Evolutionary conservation across 1,140 invertebrate genomes (phyloP).

Genomic region (Leptinotarsa undecemlineata): DNA sequence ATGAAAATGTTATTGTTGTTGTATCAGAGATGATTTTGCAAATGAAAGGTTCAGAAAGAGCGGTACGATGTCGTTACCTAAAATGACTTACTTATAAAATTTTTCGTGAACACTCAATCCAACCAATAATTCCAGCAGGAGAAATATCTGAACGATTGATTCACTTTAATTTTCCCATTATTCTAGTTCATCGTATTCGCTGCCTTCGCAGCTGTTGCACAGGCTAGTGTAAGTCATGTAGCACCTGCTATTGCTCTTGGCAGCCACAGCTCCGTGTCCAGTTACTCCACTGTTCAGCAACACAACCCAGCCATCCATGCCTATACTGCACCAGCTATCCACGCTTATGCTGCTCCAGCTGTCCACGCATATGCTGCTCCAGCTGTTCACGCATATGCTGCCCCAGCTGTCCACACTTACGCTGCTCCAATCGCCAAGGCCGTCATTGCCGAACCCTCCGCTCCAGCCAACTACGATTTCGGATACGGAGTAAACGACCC

Average conservation of each 20-base stretch:
- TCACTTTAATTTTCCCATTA: too few species aligned
- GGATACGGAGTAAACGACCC: conserved; percentile 52
- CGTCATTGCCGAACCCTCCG: conserved; percentile 23
- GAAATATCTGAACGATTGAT: too few species aligned
- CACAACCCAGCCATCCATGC: conserved; percentile 43
- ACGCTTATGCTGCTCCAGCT: conserved; percentile 3
- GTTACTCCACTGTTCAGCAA: conserved; percentile 26
- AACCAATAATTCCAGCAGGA: too few species aligned
- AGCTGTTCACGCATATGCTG: conserved; percentile 12
- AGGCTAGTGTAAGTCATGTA: conserved; percentile 45
- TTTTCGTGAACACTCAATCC: too few species aligned
- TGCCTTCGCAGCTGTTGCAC: conserved; percentile 47
- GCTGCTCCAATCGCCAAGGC: conserved; percentile 18
- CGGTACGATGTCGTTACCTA: too few species aligned
- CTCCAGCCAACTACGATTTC: conserved; percentile 44
- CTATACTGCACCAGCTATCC: background rate
- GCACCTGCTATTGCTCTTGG: conserved; percentile 42
- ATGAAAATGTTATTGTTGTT: too few species aligned
- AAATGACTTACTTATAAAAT: too few species aligned
- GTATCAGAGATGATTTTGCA: too few species aligned
- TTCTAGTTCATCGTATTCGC: conserved; percentile 35
- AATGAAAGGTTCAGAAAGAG: too few species aligned
- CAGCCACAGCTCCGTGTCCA: conserved; percentile 12
- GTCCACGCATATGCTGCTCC: conserved; percentile 10
- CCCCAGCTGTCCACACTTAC: conserved; percentile 19